Evolutionary conservation across 2,888 invertebrate genomes (phyloP).

Genomic region (Drosophila borborema): DNA sequence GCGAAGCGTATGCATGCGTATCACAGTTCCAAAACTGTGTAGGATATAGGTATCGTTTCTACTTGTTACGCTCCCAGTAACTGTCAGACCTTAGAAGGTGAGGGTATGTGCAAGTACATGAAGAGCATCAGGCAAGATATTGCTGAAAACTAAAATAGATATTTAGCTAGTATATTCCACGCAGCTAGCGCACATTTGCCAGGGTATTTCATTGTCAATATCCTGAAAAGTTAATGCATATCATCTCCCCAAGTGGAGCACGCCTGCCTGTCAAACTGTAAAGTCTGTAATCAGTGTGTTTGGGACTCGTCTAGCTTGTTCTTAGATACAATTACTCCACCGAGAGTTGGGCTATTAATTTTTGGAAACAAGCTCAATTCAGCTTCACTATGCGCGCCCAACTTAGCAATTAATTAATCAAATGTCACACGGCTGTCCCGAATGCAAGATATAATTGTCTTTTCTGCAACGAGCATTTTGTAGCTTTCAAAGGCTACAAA

Average conservation of each 20-base stretch:
- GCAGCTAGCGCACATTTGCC: not conserved
- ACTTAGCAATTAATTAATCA: constrained; percentile 14
- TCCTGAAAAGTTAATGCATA: not conserved
- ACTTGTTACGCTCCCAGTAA: not conserved
- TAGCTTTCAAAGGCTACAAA: not conserved
- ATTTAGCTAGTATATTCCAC: no score
- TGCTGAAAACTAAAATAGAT: not conserved
- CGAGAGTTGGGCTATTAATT: constrained; percentile 11
- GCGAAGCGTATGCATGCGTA: not conserved
- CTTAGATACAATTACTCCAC: not conserved
- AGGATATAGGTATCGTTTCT: not conserved
- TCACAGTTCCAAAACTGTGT: not conserved
- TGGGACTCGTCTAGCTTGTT: not conserved
- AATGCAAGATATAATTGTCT: constrained; percentile 4
- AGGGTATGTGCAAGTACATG: not conserved
- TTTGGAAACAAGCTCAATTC: not conserved
- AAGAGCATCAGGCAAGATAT: not conserved
- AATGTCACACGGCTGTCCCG: constrained; percentile 9
- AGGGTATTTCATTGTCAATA: not conserved
- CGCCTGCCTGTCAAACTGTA: not conserved
- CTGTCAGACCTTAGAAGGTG: no score
- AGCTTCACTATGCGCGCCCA: not conserved
- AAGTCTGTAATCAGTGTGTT: constrained; percentile 10
- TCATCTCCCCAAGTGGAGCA: not conserved
- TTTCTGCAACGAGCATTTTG: constrained; percentile 10